Evolutionary conservation across 2,797 vertebrate species (phyloP), one percentile per base, ranked within the genome.

Genomic region (Melanogrammus aeglefinus): DNA sequence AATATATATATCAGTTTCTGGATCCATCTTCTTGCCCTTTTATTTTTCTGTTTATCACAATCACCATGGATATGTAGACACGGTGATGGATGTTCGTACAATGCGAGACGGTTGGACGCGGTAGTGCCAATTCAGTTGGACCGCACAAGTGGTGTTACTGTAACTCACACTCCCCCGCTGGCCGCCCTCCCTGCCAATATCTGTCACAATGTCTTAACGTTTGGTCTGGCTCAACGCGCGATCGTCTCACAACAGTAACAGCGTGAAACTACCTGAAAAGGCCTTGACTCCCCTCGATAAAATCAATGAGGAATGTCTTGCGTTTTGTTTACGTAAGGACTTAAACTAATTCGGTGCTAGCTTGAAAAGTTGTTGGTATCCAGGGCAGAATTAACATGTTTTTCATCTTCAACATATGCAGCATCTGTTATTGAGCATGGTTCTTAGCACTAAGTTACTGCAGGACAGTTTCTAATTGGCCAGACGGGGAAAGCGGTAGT

Each of bases 151-250:
- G 88, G 78, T 66, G 82, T 85, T 84, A 86, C 79, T 90, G 85
- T 85, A 74, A 80, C 87, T 74, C 83, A 72, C 86, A 74, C 73
- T 83, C 85, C 82, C 83, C 81, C 78, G 18, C 16, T 57, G 51
- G 51, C 16, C 6, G 51, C 16, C 75, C 81, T 75, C 36, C 78
- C 73, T 91, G 92, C 91, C 91, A 92, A 80, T 44, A 87, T 84
- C 90, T 86, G 89, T 92, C 90, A 91, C 89, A 85, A 84, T 74
- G 83, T 86, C 84, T 92, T 88, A 85, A 75, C 75, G 73, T 70
- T 82, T 80, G 78, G 84, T 86, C 51, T 21, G 51, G 13, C 44
- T 18, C 44, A 14, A 5, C 13, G 44, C 14, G 3, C 13, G 44
- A 47, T 47, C 44, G 12, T 47, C 44, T 47, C 44, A 14, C 44